Evolutionary conservation across 1,140 invertebrate genomes (phyloP), one percentile per base, ranked within the genome.

Genomic region (Luehdorfia chinensis): DNA sequence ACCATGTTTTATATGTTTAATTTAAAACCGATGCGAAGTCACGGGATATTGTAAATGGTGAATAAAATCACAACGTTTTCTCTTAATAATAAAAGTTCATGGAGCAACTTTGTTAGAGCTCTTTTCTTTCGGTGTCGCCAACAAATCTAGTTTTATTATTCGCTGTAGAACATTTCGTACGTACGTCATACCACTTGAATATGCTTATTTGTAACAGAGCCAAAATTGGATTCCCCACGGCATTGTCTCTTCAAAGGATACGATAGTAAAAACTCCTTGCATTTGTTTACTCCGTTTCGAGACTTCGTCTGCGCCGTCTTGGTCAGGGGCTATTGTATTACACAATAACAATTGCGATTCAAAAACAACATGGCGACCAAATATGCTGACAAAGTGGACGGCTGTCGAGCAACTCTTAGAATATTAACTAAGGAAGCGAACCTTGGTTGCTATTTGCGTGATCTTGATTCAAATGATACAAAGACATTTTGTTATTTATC

Each of bases 321-420:
- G 64, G 59, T 69, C 71, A 75, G 70, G 58, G 61, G 64, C 69
- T 39, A 74, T 77, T 76, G 67, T 77, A 51, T 75, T 69, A 67
- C 66, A 59, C 67, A 76, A 81, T 64, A 55, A 70, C 68, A 69
- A 83, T 81, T 78, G 69, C 71, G 53, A 81, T 77, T 73, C 66
- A 58, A 65, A 73, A 75, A 67, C 66, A 71, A 60, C 48, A 58
- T 56, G 49, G 59, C 61, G 50, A 55, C 75, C 78, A 83, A 79
- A 83, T 73, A 73, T 54, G 74, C 57, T 62, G 61, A 72, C 74
- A 65, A 59, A 66, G 67, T 75, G 44, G 49, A 34, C 37, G 43
- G 44, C 18, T 37, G 33, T 18, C 9, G 54, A 32, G 13, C 13
- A 54, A 50, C 52, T 51, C 46, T 34, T 52, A 37, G 75, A 76